Base-by-base conservation (phyloP, 2,797 vertebrate species). In the Mus caroli region DNA sequence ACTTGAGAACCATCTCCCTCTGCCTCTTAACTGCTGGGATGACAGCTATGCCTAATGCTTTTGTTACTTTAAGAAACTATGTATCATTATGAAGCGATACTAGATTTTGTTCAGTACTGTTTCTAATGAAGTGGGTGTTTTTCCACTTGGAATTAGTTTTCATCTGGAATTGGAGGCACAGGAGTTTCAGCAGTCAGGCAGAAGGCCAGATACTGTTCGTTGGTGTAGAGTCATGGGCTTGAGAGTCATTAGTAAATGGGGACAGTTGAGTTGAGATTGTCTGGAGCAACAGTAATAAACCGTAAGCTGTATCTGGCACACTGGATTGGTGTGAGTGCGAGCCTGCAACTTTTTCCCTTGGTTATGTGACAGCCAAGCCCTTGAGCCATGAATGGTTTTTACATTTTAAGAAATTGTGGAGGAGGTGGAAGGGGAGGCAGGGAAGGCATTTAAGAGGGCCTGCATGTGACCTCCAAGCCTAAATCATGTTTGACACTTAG, bases 371-470 rank as follows among this genome's bases (percentile, higher is more conserved):
- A 22, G 13, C 20, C 52, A 92, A 88, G 43, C 62, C 71, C 37
- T 93, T 82, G 37, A 89, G 54, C 83, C 92, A 52, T 93, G 87
- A 88, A 69, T 88, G 82, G 22, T 46, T 94, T 93, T 92, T 91
- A 56, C 6, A 82, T 93, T 93, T 96, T 93, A 85, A 92, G 96
- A 52, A 79, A 92, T 62, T 62, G 4, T 79, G 50, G 31, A 88
- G 60, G 46, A 80, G 60, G 40, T 28, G 14, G 58, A 78, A 34
- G 43, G 60, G 58, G 56, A 52, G 12, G 56, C 34, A 64, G 64
- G 12, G 77, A 79, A 69, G 78, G 26, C 31, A 37, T 93, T 88
- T 71, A 82, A 6, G 64, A 73, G 80, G n/a, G 37, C 20, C 56
- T 5, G 2, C 40, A 24, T 82, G 34, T 88, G 46, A 88, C 78